Percentiles rank a stretch among this genome's conserved stretches.
These are phyloP conservation scores for Catharus fuscescens DNA, from an alignment of 2,113 vertebrate species.

Conservation along the genomic window DNA sequence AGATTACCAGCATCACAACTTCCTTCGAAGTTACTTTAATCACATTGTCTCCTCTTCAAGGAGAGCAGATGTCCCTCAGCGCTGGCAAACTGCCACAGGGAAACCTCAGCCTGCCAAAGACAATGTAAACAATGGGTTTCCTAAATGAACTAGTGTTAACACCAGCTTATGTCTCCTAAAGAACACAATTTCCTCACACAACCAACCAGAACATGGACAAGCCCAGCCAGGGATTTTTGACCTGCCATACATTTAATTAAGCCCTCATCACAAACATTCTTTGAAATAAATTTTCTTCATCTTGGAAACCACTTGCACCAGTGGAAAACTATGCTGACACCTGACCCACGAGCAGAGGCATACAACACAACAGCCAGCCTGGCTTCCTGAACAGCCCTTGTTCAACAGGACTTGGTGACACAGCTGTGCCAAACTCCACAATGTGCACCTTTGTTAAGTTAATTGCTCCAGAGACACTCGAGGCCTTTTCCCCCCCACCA, in stretches of 20 bases:
- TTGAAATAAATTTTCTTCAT: neutral
- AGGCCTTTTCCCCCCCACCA: neutral
- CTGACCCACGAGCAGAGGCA: neutral
- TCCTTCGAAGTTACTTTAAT: neutral
- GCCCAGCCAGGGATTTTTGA: rapidly evolving
- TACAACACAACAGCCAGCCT: neutral
- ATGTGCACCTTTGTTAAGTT: neutral
- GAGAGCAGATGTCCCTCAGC: neutral
- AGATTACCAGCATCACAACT: neutral
- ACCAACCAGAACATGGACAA: neutral
- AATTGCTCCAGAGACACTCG: neutral
- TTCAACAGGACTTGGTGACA: neutral
- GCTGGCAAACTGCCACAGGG: neutral
- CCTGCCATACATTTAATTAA: rapidly evolving
- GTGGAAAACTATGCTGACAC: neutral
- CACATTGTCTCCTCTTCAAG: neutral
- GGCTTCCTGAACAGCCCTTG: neutral
- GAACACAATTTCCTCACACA: neutral
- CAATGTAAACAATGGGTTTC: neutral
- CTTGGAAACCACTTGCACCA: neutral
- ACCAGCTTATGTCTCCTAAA: neutral
- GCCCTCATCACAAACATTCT: neutral
- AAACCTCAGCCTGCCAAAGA: neutral
- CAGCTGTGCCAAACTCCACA: neutral
- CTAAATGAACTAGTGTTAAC: neutral